Base-by-base conservation (phyloP, 2,888 invertebrate species). In the Andrena minutula region DNA sequence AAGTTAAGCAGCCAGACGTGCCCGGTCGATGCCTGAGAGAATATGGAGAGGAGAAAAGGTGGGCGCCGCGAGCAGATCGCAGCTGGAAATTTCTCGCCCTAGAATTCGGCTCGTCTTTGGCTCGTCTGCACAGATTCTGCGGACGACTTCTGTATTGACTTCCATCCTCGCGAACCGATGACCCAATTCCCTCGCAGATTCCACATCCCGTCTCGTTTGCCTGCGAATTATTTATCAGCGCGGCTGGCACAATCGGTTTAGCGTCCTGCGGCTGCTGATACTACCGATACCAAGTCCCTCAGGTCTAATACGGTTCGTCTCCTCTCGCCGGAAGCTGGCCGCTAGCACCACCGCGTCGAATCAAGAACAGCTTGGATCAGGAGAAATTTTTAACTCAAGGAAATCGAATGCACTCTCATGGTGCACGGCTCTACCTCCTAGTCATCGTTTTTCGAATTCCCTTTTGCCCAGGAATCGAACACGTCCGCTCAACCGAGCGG, bases 151-250 rank as follows among this genome's bases (percentile, higher is more conserved):
- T 66, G 80, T 81, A 86, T 81, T 71, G 86, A 86, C 86, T 86
- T 84, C 49, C 79, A 78, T 80, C 76, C 69, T 64, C 72, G 32
- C 69, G 78, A 71, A 75, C 75, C 76, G 75, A 75, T 86, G 86
- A 86, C 86, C 86, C 82, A 86, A 86, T 86, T 86, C 84, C 70
- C 82, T 63, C 63, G 28, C 61, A 66, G 58, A 30, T 28, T 65
- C 23, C n/a, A 73, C 23, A 49, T 75, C 47, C 41, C 72, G 32
- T 58, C 80, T 66, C 69, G 66, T 79, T 76, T 56, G 56, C 53
- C 64, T 32, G 61, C 64, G 86, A 87, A 87, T 87, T 87, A 87
- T 87, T 87, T 87, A 87, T 83, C 75, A 80, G 78, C 28, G 30
- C 71, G 30, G 58, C 66, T 53, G 53, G 76, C 60, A 75, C 78